A percentile compares a stretch with the other conserved stretches of the same genome.
Evolutionary conservation across 2,113 vertebrate genomes (phyloP).

Genomic region (Brachyhypopomus gauderio): DNA sequence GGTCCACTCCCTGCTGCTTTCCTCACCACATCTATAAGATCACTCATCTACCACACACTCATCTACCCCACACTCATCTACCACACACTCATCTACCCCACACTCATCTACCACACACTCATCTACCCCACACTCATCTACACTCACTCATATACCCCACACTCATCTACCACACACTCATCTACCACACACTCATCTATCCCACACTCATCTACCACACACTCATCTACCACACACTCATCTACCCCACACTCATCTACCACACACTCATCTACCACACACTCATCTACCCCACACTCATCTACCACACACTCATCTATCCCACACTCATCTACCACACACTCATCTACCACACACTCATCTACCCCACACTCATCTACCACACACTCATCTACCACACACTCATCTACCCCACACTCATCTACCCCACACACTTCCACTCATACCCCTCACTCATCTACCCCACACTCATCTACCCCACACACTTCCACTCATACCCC

Average conservation of each 20-base stretch:
- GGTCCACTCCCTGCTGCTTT: constrained; percentile 45
- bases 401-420: constrained; percentile 33
- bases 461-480: constrained; percentile 38
- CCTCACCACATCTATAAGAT: constrained; percentile 44
- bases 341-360: too few relatives aligned
- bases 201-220: too few relatives aligned
- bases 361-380: constrained; percentile 39
- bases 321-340: too few relatives aligned
- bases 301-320: constrained; percentile 32
- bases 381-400: too few relatives aligned
- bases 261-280: too few relatives aligned
- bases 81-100: constrained; percentile 38
- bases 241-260: constrained; percentile 39
- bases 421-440: constrained; percentile 33
- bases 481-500: constrained; percentile 29
- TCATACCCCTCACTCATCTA: too few relatives aligned
- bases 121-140: constrained; percentile 30
- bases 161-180: constrained; percentile 36
- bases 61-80: too few relatives aligned
- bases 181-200: constrained; percentile 32
- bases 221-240: too few relatives aligned
- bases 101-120: too few relatives aligned
- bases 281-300: constrained; percentile 36
- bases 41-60: constrained; percentile 36
- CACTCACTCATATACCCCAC: too few relatives aligned